Percentiles rank a stretch among this genome's conserved stretches.
These are phyloP conservation scores for Cichlasoma orientale DNA, from an alignment of 2,797 vertebrate genomes.

Conservation along the genomic window DNA sequence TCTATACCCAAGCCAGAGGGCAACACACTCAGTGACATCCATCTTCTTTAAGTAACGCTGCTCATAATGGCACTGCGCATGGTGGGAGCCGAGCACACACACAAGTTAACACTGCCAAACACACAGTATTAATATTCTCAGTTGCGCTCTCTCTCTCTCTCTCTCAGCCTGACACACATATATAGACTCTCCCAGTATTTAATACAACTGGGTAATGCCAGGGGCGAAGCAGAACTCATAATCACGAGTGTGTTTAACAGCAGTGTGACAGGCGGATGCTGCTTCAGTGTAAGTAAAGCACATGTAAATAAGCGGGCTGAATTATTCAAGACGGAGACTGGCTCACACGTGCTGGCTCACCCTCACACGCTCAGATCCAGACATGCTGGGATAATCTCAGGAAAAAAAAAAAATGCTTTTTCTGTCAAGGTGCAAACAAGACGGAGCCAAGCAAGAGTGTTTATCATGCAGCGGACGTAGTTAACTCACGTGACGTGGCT, in stretches of 20 bases:
- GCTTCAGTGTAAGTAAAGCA: constrained; percentile 72
- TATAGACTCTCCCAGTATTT: constrained; percentile 51
- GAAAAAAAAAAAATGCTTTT: constrained; percentile 3
- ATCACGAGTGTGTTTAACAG: constrained; percentile 69
- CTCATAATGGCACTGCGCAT: constrained; percentile 61
- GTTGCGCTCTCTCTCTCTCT: constrained; percentile 5
- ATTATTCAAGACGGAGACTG: constrained; percentile 61
- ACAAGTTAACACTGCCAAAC: constrained; percentile 39
- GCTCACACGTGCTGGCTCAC: constrained; percentile 43
- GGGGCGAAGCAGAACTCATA: constrained; percentile 63
- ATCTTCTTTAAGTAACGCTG: constrained; percentile 75
- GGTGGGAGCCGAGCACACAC: constrained; percentile 45
- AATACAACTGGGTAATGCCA: constrained; percentile 59
- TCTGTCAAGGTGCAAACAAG: constrained; percentile 39
- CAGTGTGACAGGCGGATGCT: constrained; percentile 67
- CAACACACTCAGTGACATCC: constrained; percentile 69
- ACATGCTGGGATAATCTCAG: constrained; percentile 54
- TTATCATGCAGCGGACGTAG: neutral
- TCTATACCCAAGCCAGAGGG: constrained; percentile 70
- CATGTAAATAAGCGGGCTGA: constrained; percentile 69
- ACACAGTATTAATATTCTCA: constrained; percentile 57
- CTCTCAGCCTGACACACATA: constrained; percentile 22
- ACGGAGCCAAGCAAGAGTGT: neutral
- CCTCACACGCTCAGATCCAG: constrained; percentile 40
- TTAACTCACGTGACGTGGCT: neutral